phyloP scores from a whole-genome alignment of 2,797 vertebrate genomes.

The Gymnodraco acuticeps region DNA sequence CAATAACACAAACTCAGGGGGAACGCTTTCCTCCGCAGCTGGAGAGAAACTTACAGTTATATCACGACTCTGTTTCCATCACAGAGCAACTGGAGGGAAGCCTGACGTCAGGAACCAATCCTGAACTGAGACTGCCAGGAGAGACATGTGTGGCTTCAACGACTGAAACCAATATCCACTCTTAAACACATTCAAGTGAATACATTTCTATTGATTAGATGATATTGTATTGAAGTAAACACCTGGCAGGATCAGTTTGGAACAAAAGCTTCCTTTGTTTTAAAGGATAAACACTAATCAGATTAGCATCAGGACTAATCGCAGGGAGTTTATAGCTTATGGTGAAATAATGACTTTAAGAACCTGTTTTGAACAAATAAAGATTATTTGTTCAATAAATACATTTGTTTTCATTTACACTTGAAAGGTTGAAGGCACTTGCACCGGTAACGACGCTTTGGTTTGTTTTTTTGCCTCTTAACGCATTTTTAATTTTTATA shows the following conservation, averaged over 20 bases:
- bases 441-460: no score
- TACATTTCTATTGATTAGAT: neutral
- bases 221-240: neutral
- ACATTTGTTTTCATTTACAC: no score
- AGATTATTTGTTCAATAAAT: no score
- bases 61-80: neutral
- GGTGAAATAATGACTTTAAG: no score
- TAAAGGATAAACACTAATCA: neutral
- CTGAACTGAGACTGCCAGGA: neutral
- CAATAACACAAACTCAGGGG: neutral
- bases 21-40: neutral
- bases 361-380: no score
- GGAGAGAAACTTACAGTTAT: neutral
- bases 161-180: neutral
- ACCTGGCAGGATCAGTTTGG: neutral
- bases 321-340: neutral
- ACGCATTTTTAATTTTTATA: no score
- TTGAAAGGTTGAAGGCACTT: no score
- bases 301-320: no score
- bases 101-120: neutral
- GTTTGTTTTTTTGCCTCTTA: no score
- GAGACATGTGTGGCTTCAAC: no score
- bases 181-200: neutral
- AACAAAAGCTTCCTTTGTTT: conserved; percentile 1
- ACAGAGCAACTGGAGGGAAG: no score